Base-by-base conservation (phyloP, 2,888 invertebrate genomes). In the Lamproptera curius region DNA sequence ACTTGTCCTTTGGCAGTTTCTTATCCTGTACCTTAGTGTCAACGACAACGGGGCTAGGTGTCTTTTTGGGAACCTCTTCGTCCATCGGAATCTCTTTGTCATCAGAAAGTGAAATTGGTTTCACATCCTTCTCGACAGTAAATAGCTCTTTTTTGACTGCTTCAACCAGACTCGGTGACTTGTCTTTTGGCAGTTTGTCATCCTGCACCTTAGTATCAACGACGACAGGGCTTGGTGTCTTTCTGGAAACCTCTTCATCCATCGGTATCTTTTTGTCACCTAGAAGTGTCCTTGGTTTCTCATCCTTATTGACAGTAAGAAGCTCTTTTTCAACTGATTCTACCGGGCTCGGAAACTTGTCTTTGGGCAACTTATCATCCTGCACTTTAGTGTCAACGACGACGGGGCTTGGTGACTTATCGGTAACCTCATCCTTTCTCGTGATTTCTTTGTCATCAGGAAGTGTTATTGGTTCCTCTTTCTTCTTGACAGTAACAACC, bases 331-430 rank as follows among this genome's bases (percentile, higher is more conserved):
- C 35, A 2, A 15, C 1, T 9, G 14, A 31, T 20, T 56, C 41
- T 0, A 31, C 31, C 1, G 50, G 50, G 2, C 57, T 55, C 3
- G 53, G 42, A 15, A 37, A 43, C 26, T 56, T 58, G 2, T 58
- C 52, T 31, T 33, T 31, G 0, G 15, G 1, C 3, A 16, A 20
- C 15, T 41, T 16, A 2, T 35, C 16, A 1, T 3, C 1, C 4
- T 15, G 15, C 10, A 0, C 3, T 9, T 35, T 36, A 2, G 35
- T 16, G 2, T 36, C 36, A 5, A 1, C 6, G 1, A 15, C 5
- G 5, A 34, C 3, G 0, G 36, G 36, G 20, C 43, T 36, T 4
- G 36, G 35, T 2, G 36, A 8, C 9, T 26, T 43, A 2, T 16
- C 11, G 2, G n/a, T n/a, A 0, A 1, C n/a, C 11, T 26, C 16